Percentiles rank a stretch among this genome's conserved stretches.
Evolutionary conservation across 2,113 vertebrate species (phyloP).

Genomic region (Chinchilla lanigera): DNA sequence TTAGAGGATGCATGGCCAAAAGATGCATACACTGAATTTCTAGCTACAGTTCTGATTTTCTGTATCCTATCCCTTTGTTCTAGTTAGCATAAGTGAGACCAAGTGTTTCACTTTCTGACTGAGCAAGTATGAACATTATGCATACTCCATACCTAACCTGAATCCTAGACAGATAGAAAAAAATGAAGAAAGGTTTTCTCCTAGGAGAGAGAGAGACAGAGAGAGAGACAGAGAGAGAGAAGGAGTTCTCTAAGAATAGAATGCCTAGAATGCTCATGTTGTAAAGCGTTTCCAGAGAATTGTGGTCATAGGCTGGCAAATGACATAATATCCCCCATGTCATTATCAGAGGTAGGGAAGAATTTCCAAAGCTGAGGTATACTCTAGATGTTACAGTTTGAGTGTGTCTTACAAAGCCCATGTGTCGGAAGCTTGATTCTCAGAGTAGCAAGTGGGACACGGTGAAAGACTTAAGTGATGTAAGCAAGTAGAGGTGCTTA

Average conservation of each 20-base stretch:
- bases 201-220: background rate
- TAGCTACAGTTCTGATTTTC: background rate
- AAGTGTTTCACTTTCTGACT: background rate
- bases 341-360: background rate
- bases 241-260: background rate
- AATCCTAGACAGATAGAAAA: background rate
- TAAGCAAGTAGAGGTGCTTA: background rate
- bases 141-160: background rate
- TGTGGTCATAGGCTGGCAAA: background rate
- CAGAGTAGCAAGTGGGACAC: background rate
- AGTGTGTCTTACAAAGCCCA: background rate
- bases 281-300: background rate
- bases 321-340: background rate
- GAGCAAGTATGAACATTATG: background rate
- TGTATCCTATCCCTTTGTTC: background rate
- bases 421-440: background rate
- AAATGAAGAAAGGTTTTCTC: background rate
- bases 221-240: background rate
- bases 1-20: background rate
- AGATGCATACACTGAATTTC: background rate
- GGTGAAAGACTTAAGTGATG: background rate
- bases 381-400: background rate
- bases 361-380: background rate
- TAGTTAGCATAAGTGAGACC: background rate
- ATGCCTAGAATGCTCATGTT: background rate